Evolutionary conservation across 2,113 vertebrate genomes (phyloP), one percentile per base, ranked within the genome.

Genomic region (Rhadina sibilatrix): DNA sequence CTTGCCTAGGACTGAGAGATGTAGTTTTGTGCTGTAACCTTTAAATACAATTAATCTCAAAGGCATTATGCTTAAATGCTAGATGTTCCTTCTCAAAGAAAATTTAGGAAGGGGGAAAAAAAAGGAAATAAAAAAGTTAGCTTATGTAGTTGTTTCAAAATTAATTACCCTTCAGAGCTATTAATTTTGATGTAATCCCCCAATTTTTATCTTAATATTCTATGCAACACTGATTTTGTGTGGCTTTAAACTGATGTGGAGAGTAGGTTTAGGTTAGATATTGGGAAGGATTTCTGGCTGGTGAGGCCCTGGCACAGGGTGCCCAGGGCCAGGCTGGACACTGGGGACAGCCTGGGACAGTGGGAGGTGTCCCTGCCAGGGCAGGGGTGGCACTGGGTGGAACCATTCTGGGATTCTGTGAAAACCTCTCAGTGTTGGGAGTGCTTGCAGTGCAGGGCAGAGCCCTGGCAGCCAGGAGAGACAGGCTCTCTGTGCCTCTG

Each of bases 21-120:
- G 76, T 27, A 38, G 82, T 40, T 79, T 93, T 96, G 80, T 61
- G 63, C 35, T 69, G 50, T 87, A 93, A 94, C 83, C 78, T 95
- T 85, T 57, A 83, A 61, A 87, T 75, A 52, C 52, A 54, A 91
- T 90, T 94, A 50, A 70, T 91, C 65, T 84, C 31, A n/a, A 69
- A 89, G 40, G 20, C 15, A 16, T 33, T 25, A 49, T 46, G 33
- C 56, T 84, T 37, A 24, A 64, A 83, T 61, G 44, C 35, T 74
- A 30, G 74, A 60, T 64, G 44, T 63, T 81, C 16, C 40, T 84
- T 76, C 25, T 74, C 28, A 25, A 65, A 78, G 61, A 68, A 75
- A 78, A 75, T 40, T 37, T 20, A 56, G 31, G 23, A 57, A 52
- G 33, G 22, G 5, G 30, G 11, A 53, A 53, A 25, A 49, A 49